Conservation (phyloP, 2,797 vertebrate species). For the Falco cherrug region DNA sequence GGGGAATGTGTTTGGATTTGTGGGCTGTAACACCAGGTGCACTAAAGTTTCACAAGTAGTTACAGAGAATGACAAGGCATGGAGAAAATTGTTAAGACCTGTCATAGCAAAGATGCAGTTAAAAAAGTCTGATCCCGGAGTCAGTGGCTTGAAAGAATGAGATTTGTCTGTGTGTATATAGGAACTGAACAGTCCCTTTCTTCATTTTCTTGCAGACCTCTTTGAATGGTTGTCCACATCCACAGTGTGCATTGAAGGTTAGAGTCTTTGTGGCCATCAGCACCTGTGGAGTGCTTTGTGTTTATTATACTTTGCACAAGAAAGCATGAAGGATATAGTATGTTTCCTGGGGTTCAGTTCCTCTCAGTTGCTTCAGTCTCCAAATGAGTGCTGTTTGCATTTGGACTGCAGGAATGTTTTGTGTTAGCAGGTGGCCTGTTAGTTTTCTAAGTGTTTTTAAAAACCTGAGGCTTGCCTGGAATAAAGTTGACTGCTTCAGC, state of each 20-base stretch:
- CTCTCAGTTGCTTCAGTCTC: background rate
- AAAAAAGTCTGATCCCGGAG: background rate
- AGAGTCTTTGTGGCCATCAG: background rate
- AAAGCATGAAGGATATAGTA: accelerated
- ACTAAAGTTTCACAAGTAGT: background rate
- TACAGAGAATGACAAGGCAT: background rate
- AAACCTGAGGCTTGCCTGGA: background rate
- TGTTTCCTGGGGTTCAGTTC: background rate
- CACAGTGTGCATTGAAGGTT: accelerated
- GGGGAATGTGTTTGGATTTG: background rate
- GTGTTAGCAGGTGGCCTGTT: background rate
- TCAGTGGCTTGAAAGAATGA: background rate
- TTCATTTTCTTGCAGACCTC: background rate
- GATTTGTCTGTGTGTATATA: background rate
- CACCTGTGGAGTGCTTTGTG: background rate
- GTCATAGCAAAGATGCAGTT: background rate
- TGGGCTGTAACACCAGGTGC: background rate
- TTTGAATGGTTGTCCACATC: background rate
- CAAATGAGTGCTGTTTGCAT: background rate
- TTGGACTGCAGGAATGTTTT: background rate
- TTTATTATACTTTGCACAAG: background rate
- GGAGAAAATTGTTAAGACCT: background rate
- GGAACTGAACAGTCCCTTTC: background rate
- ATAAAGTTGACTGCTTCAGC: background rate
- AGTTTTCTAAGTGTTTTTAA: background rate